Evolutionary conservation across 2,113 vertebrate genomes (phyloP).

Genomic region (Pagrus major): DNA sequence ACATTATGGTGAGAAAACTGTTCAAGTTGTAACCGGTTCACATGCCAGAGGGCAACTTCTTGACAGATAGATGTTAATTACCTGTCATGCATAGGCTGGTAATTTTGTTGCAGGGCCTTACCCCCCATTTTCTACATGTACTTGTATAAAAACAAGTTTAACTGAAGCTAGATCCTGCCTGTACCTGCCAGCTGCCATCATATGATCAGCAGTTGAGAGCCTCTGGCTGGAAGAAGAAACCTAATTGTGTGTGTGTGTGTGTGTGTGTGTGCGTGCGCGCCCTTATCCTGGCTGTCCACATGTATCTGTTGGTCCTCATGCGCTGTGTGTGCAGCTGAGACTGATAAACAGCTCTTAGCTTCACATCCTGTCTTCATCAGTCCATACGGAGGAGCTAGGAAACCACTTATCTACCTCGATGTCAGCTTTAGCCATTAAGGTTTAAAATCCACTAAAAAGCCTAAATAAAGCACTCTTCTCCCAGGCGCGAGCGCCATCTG

Average conservation of each 20-base stretch:
- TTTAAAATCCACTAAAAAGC: slow-evolving; percentile 61
- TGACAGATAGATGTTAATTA: slow-evolving; percentile 22
- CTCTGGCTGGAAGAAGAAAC: slow-evolving; percentile 25
- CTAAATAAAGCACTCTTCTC: slow-evolving; percentile 45
- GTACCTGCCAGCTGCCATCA: slow-evolving; percentile 48
- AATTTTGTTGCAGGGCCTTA: slow-evolving; percentile 13
- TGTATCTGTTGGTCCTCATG: slow-evolving; percentile 26
- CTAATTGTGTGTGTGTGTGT: slow-evolving; percentile 34
- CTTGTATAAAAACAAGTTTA: slow-evolving; percentile 18
- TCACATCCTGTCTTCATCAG: slow-evolving; percentile 51
- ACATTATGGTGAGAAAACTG: too few species aligned
- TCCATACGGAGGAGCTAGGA: slow-evolving; percentile 63
- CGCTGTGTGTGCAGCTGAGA: slow-evolving; percentile 32
- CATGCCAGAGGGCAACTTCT: slow-evolving; percentile 6
- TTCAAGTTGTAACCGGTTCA: slow-evolving; percentile 40
- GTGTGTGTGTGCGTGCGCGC: not conserved
- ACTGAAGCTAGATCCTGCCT: slow-evolving; percentile 36
- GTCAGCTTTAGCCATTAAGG: slow-evolving; percentile 62
- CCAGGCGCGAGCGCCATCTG: not conserved
- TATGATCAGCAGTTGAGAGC: slow-evolving; percentile 48
- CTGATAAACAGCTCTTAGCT: slow-evolving; percentile 67
- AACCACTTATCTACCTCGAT: slow-evolving; percentile 54
- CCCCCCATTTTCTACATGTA: not conserved
- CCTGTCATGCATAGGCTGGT: not conserved
- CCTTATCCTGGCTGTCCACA: slow-evolving; percentile 28